Conservation (phyloP, 2,888 invertebrate genomes). For the Globia sparganii region DNA sequence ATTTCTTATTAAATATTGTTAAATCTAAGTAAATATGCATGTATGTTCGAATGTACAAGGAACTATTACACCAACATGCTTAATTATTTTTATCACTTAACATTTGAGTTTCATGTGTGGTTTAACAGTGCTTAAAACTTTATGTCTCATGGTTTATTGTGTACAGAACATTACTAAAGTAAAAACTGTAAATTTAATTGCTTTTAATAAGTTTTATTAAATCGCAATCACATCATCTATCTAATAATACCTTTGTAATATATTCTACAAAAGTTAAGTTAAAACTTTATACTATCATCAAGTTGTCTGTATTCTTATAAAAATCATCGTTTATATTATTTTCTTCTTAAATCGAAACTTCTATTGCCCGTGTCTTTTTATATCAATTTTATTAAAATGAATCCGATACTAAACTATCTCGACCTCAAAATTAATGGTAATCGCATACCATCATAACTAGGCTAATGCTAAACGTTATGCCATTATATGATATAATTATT, state of each 20-base stretch:
- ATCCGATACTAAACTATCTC: slow-evolving; percentile 44
- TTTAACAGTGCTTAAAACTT: neutral
- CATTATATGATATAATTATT: slow-evolving; percentile 63
- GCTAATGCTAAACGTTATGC: slow-evolving; percentile 58
- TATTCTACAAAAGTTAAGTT: neutral
- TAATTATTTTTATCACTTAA: slow-evolving; percentile 1
- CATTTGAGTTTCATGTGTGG: neutral
- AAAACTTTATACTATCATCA: neutral
- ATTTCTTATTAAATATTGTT: neutral
- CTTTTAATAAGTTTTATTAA: neutral
- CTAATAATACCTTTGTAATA: neutral
- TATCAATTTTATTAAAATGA: slow-evolving; percentile 38
- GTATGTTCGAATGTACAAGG: neutral
- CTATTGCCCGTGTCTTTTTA: neutral
- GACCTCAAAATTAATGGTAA: slow-evolving; percentile 62
- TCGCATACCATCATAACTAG: slow-evolving; percentile 54
- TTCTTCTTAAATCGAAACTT: slow-evolving; percentile 9
- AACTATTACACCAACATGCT: neutral
- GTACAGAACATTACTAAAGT: neutral
- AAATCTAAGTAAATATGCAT: neutral
- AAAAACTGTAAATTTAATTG: neutral
- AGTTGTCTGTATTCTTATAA: neutral
- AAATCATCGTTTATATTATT: neutral
- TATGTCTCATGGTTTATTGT: neutral
- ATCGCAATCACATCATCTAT: neutral